Base-by-base conservation (phyloP, 1,140 invertebrate genomes). In the Solen grandis region DNA sequence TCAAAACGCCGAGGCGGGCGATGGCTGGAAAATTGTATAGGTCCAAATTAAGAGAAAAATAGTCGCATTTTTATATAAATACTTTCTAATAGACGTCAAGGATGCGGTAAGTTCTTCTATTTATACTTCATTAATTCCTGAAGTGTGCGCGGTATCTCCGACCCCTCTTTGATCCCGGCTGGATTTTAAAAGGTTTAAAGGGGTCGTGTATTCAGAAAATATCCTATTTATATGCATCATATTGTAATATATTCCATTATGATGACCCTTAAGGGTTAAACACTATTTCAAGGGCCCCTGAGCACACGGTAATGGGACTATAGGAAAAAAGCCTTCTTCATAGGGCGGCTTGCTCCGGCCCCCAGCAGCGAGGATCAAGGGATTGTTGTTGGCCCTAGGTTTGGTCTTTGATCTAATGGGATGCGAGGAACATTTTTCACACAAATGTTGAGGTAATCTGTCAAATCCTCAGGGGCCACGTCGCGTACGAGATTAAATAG, bases 191-290 rank as follows among this genome's bases (percentile, higher is more conserved):
- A n/a, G 46, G 41, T 29, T 54, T 65, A 35, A 76, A 76, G 63
- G 73, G n/a, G 50, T 22, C 46, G 57, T 76, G 31, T 14, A 76
- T 65, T 65, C 59, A 76, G 55, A 76, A 76, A 74, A 76, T 65
- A 76, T 63, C 73, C 73, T 65, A 76, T 76, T 76, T 76, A 76
- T 63, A 76, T 76, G 74, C 74, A 76, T 66, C 33, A 76, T 76
- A 76, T 76, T 65, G 41, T 76, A 76, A 76, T 76, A 76, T 63
- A 76, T 54, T 66, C 60, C 41, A 76, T 65, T 76, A 65, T 66
- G 46, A 76, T 65, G 60, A 63, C 74, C 62, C 60, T 63, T 63
- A 63, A 66, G 60, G 62, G 60, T 55, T 54, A 66, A 66, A 55
- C 74, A 55, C 38, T 36, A 52, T 66, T 66, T 52, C 41, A 55